Percentiles rank a stretch among this genome's conserved stretches.
Evolutionary conservation across 2,113 vertebrate species (phyloP).

Genomic region (Falcunculus frontatus): DNA sequence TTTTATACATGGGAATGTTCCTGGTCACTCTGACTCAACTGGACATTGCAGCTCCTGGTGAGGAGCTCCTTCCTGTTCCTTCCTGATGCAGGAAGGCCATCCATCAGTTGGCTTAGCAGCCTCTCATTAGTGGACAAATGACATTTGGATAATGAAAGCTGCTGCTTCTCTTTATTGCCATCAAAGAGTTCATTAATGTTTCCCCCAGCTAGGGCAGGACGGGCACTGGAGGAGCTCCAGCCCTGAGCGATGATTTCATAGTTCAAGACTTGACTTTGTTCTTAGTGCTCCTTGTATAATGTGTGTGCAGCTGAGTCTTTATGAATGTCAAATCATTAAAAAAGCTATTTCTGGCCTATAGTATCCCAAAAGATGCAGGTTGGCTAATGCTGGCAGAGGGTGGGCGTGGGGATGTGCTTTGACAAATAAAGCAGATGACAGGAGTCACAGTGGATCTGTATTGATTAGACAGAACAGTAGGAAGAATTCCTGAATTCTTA

Average conservation of each 20-base stretch:
- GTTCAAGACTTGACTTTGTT: neutral
- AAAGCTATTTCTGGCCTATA: accelerated
- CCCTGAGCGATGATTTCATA: neutral
- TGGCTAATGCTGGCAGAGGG: accelerated
- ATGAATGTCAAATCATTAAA: neutral
- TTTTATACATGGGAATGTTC: accelerated
- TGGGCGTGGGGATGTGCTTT: neutral
- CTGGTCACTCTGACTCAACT: accelerated
- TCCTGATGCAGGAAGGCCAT: neutral
- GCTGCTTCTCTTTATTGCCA: neutral
- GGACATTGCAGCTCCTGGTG: accelerated
- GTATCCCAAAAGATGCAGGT: neutral
- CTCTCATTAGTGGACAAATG: neutral
- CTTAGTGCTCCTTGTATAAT: neutral
- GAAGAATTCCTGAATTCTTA: neutral
- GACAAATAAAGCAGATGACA: neutral
- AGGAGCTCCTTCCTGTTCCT: neutral
- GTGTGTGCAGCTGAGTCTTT: accelerated
- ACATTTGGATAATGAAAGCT: neutral
- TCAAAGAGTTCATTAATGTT: neutral
- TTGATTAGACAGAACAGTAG: neutral
- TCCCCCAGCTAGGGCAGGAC: neutral
- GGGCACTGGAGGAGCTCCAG: neutral
- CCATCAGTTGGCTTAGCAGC: neutral
- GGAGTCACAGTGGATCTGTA: neutral